A percentile compares a stretch with the other conserved stretches of the same genome.
These are phyloP conservation scores for Aphyosemion australe DNA, from an alignment of 2,113 vertebrate genomes.

Conservation along the genomic window DNA sequence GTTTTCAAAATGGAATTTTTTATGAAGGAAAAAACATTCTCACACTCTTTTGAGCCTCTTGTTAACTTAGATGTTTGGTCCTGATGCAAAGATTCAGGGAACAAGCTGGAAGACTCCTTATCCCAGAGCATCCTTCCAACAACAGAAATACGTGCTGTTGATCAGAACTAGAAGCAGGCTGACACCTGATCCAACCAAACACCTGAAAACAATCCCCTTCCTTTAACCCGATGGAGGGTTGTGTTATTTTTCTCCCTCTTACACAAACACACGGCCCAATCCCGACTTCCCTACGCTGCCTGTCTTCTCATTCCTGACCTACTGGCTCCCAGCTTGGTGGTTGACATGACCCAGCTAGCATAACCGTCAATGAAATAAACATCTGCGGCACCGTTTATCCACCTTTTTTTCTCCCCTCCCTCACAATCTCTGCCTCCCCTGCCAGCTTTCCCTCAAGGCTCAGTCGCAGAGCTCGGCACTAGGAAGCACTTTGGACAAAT, in stretches of 20 bases:
- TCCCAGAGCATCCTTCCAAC: not conserved
- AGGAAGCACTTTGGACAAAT: slow-evolving; percentile 81
- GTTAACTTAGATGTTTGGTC: not conserved
- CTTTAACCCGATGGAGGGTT: slow-evolving; percentile 22
- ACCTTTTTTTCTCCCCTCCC: slow-evolving; percentile 16
- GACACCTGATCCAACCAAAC: slow-evolving; percentile 56
- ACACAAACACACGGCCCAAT: slow-evolving; percentile 50
- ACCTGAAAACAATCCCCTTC: slow-evolving; percentile 63
- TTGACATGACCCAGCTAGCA: not conserved
- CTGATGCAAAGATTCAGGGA: not conserved
- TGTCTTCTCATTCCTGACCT: slow-evolving; percentile 20
- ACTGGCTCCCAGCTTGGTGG: slow-evolving; percentile 1
- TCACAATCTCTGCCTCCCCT: slow-evolving; percentile 1
- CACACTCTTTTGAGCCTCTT: no score
- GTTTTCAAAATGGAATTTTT: no score
- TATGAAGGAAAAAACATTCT: no score
- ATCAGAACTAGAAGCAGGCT: slow-evolving; percentile 21
- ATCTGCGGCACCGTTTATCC: slow-evolving; percentile 8
- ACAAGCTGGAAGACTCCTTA: not conserved
- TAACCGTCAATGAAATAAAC: slow-evolving; percentile 23
- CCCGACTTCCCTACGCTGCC: slow-evolving; percentile 6
- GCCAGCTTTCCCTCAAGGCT: slow-evolving; percentile 43
- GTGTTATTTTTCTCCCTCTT: slow-evolving; percentile 36
- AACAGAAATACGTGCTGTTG: not conserved
- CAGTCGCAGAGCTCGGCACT: slow-evolving; percentile 54